Evolutionary conservation across 2,113 vertebrate genomes (phyloP).

Genomic region (Mungos mungo): DNA sequence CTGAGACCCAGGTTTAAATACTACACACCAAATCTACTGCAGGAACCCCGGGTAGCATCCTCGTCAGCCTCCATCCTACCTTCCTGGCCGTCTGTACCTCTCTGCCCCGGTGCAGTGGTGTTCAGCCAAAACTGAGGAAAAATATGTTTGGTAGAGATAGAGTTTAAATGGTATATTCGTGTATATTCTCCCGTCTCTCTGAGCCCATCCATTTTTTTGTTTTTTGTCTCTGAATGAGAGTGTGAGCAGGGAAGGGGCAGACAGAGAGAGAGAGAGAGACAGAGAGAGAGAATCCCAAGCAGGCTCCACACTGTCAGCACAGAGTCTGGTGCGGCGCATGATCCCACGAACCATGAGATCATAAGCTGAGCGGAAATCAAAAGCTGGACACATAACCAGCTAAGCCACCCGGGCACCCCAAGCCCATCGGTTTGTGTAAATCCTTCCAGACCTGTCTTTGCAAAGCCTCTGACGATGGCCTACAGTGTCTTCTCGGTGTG

Average conservation of each 20-base stretch:
- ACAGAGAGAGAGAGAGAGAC: too few relatives aligned
- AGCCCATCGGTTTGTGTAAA: neutral
- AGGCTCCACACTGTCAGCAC: too few relatives aligned
- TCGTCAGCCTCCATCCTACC: neutral
- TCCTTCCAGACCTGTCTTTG: neutral
- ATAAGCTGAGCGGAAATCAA: too few relatives aligned
- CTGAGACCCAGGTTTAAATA: neutral
- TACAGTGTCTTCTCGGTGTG: neutral
- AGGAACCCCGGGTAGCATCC: neutral
- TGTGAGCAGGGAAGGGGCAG: too few relatives aligned
- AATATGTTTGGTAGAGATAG: neutral
- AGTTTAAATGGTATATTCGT: neutral
- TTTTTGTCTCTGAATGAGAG: too few relatives aligned
- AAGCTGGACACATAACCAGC: too few relatives aligned
- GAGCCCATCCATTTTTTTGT: neutral
- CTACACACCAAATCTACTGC: neutral
- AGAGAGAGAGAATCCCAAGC: too few relatives aligned
- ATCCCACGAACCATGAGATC: too few relatives aligned
- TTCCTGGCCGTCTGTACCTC: neutral
- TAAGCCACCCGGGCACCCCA: too few relatives aligned
- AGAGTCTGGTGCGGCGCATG: too few relatives aligned
- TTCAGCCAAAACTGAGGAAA: neutral
- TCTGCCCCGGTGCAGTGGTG: neutral
- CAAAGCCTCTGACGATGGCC: neutral
- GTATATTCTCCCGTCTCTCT: neutral